Evolutionary conservation across 2,797 vertebrate genomes (phyloP).

Genomic region (Spondyliosoma cantharus): DNA sequence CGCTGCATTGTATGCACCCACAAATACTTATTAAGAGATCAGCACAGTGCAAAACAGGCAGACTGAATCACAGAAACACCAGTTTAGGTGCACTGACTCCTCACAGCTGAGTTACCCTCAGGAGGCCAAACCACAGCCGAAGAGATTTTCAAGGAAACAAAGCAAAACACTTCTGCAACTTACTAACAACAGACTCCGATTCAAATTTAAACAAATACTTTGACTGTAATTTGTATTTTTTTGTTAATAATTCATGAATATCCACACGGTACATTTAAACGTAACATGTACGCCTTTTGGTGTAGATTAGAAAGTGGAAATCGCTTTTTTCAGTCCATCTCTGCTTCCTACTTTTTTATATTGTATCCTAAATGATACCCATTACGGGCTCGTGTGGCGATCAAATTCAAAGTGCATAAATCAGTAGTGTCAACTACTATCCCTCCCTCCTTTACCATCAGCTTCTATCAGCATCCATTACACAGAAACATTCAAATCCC

Average conservation of each 20-base stretch:
- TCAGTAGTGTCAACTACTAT: constrained; percentile 77
- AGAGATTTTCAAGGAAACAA: constrained; percentile 22
- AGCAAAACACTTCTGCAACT: constrained; percentile 21
- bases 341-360: constrained; percentile 25
- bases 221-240: constrained; percentile 5
- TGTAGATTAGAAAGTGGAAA: constrained; percentile 9
- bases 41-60: constrained; percentile 26
- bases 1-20: constrained; percentile 14
- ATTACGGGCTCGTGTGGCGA: constrained; percentile 46
- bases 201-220: constrained; percentile 14
- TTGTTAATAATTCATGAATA: constrained; percentile 25
- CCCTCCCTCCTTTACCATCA: constrained; percentile 53
- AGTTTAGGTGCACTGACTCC: constrained; percentile 14
- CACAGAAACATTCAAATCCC: constrained; percentile 67
- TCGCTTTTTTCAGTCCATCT: constrained; percentile 12
- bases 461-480: constrained; percentile 40
- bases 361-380: constrained; percentile 30
- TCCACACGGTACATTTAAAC: constrained; percentile 23
- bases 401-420: constrained; percentile 81
- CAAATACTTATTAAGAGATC: constrained; percentile 26
- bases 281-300: constrained; percentile 33
- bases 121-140: constrained; percentile 11
- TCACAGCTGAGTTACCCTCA: background rate
- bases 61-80: constrained; percentile 20
- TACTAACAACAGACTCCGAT: constrained; percentile 21